phyloP scores from a whole-genome alignment of 2,797 vertebrate species.

The Rhinogobio ventralis region DNA sequence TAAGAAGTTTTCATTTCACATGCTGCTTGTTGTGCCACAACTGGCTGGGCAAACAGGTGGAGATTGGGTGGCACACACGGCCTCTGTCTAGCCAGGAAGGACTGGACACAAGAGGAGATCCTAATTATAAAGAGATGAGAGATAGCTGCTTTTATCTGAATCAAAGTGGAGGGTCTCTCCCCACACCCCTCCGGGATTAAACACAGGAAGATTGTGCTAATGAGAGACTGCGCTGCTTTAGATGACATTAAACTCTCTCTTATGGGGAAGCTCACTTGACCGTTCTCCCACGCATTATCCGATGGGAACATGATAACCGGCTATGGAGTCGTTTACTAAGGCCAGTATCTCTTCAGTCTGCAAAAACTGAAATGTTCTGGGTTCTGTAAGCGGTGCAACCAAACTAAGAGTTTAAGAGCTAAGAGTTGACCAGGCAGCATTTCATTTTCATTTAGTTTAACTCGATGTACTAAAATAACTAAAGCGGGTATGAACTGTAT shows the following conservation, averaged over 20 bases:
- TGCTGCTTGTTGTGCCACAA: neutral
- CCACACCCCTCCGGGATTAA: constrained; percentile 77
- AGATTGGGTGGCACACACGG: constrained; percentile 47
- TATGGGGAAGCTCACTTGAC: constrained; percentile 43
- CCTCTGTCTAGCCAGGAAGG: constrained; percentile 81
- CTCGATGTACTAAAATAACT: neutral
- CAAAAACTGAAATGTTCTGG: neutral
- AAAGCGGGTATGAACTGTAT: neutral
- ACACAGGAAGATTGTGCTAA: constrained; percentile 82
- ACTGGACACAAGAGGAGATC: constrained; percentile 68
- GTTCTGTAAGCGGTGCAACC: neutral
- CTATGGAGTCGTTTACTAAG: neutral
- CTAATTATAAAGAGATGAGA: constrained; percentile 79
- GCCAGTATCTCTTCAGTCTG: constrained; percentile 4
- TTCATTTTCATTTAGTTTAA: neutral
- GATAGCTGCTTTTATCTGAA: constrained; percentile 79
- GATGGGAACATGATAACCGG: constrained; percentile 27
- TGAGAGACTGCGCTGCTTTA: constrained; percentile 71
- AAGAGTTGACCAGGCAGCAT: neutral
- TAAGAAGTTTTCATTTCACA: neutral
- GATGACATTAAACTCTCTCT: constrained; percentile 47
- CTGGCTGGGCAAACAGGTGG: constrained; percentile 16
- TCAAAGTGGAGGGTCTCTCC: constrained; percentile 67
- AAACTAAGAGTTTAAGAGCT: neutral
- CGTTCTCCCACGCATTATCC: constrained; percentile 43